phyloP scores from a whole-genome alignment of 1,140 invertebrate species.

The Drosophila eugracilis region DNA sequence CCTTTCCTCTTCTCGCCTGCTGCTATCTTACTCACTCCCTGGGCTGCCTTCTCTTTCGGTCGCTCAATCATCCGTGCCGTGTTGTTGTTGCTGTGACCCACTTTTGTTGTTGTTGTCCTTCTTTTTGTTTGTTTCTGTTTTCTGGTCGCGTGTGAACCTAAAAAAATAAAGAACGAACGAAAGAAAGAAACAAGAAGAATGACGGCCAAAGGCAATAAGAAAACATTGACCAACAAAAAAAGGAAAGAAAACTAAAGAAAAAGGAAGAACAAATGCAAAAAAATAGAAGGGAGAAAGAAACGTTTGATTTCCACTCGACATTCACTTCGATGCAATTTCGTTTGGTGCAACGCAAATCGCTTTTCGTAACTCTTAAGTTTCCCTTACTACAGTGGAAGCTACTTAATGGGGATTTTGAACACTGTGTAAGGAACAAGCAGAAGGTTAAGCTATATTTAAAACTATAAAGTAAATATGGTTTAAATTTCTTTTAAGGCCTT shows the following conservation, averaged over 20 bases:
- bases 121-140: constrained; percentile 22
- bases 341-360: constrained; percentile 15
- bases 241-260: constrained; percentile 32
- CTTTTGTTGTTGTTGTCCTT: constrained; percentile 40
- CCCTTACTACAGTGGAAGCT: constrained; percentile 32
- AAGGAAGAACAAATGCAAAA: constrained; percentile 4
- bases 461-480: too few species aligned
- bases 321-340: constrained; percentile 1
- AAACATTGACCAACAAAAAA: constrained; percentile 30
- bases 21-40: background rate
- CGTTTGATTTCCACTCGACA: constrained; percentile 15
- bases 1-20: background rate
- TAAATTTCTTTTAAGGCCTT: too few species aligned
- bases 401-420: background rate
- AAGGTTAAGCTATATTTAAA: too few species aligned
- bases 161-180: background rate
- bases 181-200: constrained; percentile 27
- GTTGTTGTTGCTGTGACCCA: constrained; percentile 65
- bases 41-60: background rate
- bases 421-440: too few species aligned
- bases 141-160: constrained; percentile 46
- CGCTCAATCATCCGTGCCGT: constrained; percentile 24
- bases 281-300: background rate
- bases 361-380: constrained; percentile 3
- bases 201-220: constrained; percentile 50